Percentiles rank a stretch among this genome's conserved stretches.
These are phyloP conservation scores for Lophura nycthemera DNA, from an alignment of 2,113 vertebrate genomes.

Conservation along the genomic window DNA sequence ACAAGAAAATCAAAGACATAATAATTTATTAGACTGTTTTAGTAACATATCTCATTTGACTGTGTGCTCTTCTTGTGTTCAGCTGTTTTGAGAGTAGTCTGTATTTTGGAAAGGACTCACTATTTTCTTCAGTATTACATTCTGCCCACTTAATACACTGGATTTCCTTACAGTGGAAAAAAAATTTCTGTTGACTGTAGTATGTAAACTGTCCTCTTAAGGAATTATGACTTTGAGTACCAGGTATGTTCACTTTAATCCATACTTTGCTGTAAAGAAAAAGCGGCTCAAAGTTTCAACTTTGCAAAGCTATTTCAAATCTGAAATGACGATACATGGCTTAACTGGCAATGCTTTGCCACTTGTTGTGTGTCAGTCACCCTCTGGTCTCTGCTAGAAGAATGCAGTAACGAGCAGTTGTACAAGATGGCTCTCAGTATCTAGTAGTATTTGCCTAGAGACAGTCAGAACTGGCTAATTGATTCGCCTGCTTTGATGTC, in stretches of 20 bases:
- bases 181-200: neutral
- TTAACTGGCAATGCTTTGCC: neutral
- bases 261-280: neutral
- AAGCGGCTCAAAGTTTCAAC: neutral
- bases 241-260: neutral
- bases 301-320: neutral
- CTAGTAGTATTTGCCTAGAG: neutral
- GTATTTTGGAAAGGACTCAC: neutral
- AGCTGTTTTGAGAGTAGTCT: neutral
- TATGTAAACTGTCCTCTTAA: neutral
- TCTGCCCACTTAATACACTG: neutral
- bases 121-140: neutral
- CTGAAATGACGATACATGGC: neutral
- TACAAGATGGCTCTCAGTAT: neutral
- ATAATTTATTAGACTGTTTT: neutral
- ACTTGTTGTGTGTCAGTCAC: neutral
- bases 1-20: constrained; percentile 36
- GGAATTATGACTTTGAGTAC: neutral
- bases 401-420: neutral
- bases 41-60: constrained; percentile 6
- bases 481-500: neutral
- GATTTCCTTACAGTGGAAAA: neutral
- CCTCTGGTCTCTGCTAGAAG: neutral
- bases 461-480: neutral
- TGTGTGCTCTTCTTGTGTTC: neutral